phyloP scores from a whole-genome alignment of 2,888 invertebrate genomes.

The Salticus scenicus region DNA sequence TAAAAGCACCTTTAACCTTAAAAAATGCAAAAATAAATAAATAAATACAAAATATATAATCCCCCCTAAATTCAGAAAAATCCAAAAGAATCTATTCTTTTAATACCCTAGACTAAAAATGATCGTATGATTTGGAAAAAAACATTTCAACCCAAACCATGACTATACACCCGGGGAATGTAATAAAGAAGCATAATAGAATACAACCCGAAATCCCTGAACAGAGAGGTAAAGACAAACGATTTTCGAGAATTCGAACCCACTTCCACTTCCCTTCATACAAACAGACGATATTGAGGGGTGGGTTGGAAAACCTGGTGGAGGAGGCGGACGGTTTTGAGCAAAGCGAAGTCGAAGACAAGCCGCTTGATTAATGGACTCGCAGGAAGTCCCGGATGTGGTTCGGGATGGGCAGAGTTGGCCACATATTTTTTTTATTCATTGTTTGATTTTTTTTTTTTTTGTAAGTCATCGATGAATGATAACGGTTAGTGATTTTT shows the following conservation, averaged over 20 bases:
- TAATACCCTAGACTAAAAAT: too few relatives aligned
- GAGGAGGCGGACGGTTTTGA: not conserved
- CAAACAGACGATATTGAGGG: slow-evolving; percentile 5
- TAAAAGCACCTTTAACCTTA: too few relatives aligned
- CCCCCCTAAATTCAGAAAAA: too few relatives aligned
- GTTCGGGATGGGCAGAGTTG: slow-evolving; percentile 10
- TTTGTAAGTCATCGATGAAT: slow-evolving; percentile 1
- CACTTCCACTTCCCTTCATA: not conserved
- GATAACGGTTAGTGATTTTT: slow-evolving; percentile 15
- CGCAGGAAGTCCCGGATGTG: slow-evolving; percentile 27
- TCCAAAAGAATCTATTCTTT: too few relatives aligned
- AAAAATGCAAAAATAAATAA: too few relatives aligned
- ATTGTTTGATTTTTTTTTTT: not conserved
- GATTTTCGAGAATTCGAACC: slow-evolving; percentile 5
- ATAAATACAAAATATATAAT: too few relatives aligned
- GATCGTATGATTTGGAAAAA: too few relatives aligned
- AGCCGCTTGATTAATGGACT: slow-evolving; percentile 22
- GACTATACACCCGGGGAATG: not conserved
- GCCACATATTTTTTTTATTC: not conserved
- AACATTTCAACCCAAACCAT: not conserved
- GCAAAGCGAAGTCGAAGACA: slow-evolving; percentile 19
- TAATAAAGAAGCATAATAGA: not conserved
- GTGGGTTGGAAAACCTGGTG: not conserved
- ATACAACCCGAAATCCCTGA: not conserved
- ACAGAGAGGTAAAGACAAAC: slow-evolving; percentile 16